phyloP scores from a whole-genome alignment of 2,113 vertebrate genomes.

The Tamias sibiricus region DNA sequence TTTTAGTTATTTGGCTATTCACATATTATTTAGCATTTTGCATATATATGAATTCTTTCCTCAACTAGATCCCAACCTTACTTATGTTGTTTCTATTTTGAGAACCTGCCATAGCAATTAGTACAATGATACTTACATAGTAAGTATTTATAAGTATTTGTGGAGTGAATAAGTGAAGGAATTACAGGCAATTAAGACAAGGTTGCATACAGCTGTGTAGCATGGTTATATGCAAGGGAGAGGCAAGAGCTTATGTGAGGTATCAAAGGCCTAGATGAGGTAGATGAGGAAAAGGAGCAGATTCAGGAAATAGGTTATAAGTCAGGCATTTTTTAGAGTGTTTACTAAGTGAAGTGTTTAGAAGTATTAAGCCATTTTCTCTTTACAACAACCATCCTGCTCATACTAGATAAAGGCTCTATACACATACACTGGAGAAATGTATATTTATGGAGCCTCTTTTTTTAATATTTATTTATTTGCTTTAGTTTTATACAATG shows the following conservation, averaged over 20 bases:
- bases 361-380: not conserved
- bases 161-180: not conserved
- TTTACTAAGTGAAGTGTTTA: not conserved
- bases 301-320: slow-evolving; percentile 1
- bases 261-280: not conserved
- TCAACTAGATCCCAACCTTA: not conserved
- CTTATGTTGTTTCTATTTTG: not conserved
- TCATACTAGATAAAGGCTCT: too few relatives aligned
- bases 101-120: not conserved
- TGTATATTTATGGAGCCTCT: too few relatives aligned
- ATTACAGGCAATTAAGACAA: not conserved
- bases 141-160: slow-evolving; percentile 1
- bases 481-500: too few relatives aligned
- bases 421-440: too few relatives aligned
- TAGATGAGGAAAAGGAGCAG: not conserved
- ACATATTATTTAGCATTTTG: not conserved
- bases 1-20: not conserved
- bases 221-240: not conserved
- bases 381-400: not conserved
- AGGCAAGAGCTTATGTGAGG: not conserved
- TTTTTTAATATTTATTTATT: too few relatives aligned
- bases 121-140: not conserved
- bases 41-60: not conserved
- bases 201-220: not conserved
- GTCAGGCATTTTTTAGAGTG: not conserved